Base-by-base conservation (phyloP, 2,113 vertebrate species). In the Willisornis vidua region DNA sequence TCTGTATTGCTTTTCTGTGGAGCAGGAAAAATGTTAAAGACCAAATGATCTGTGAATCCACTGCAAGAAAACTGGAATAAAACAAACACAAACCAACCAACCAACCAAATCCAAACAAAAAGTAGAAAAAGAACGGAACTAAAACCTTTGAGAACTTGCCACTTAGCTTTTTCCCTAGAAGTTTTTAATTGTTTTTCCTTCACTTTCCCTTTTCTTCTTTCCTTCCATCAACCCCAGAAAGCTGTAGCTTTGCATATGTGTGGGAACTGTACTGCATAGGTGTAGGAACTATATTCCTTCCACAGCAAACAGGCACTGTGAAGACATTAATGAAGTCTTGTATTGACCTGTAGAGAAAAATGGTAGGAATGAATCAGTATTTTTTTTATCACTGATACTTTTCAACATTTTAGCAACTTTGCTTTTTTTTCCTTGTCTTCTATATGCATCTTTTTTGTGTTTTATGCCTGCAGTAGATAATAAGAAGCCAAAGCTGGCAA, bases 401-500 rank as follows among this genome's bases (percentile, higher is more conserved):
- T 87, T 78, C 31, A 90, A 22, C 18, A 29, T 85, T 83, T 85
- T 73, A 87, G 23, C 31, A 45, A 75, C 13, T 89, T 87, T 39
- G 15, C 13, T 61, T 91, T 87, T 87, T 39, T 19, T 61, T 78
- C 24, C 41, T 41, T 82, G 18, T 74, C 29, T 85, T 79, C 52
- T 41, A 33, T 20, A 35, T 8, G 4, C 79, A 3, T 3, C 1
- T 39, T 43, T 75, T 57, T 71, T 35, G n/a, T 70, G 17, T 55
- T 73, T 78, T 72, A 23, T 74, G n/a, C 25, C 58, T 71, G n/a
- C 25, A 51, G 25, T 43, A 81, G 72, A 58, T 89, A 91, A 70
- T 65, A 45, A 95, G 73, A 84, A 88, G 67, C 25, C 31, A 86
- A 87, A 86, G 39, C 65, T 96, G 65, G n/a, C 31, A 89, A 89